Conservation (phyloP, 1,140 invertebrate genomes). For the Drosophila repletoides region DNA sequence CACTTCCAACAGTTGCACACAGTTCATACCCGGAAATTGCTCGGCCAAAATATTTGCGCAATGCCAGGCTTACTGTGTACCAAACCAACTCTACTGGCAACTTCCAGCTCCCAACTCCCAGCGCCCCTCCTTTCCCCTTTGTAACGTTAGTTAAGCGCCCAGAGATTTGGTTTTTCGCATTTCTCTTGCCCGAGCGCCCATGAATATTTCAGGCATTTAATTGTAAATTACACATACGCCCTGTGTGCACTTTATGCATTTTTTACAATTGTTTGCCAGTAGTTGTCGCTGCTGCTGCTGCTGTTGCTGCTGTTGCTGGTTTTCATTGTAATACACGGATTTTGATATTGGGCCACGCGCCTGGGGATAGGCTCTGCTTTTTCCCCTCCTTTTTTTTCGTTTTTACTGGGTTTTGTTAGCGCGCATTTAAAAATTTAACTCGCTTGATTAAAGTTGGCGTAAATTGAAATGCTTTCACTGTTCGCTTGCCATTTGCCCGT, state of each 20-base stretch:
- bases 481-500: too few species aligned
- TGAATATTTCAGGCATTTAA: slow-evolving; percentile 76
- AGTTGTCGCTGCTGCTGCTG: slow-evolving; percentile 7
- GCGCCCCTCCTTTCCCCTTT: background rate
- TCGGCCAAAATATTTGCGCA: slow-evolving; percentile 64
- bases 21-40: slow-evolving; percentile 60
- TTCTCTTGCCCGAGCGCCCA: slow-evolving; percentile 30
- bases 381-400: background rate
- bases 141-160: slow-evolving; percentile 54
- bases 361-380: slow-evolving; percentile 39
- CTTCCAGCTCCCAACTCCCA: background rate
- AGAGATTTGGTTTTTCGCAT: slow-evolving; percentile 46
- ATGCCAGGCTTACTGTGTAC: slow-evolving; percentile 23
- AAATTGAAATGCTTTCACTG: slow-evolving; percentile 38
- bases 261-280: slow-evolving; percentile 55
- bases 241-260: slow-evolving; percentile 63
- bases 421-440: slow-evolving; percentile 50
- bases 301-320: slow-evolving; percentile 14
- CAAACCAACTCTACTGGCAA: background rate
- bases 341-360: slow-evolving; percentile 57
- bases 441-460: slow-evolving; percentile 43
- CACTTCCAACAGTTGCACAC: slow-evolving; percentile 46
- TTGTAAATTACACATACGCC: slow-evolving; percentile 78
- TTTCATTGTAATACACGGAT: slow-evolving; percentile 54
- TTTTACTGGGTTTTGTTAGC: background rate